Conservation (phyloP, 2,888 invertebrate genomes). For the Heliothis peltigera region DNA sequence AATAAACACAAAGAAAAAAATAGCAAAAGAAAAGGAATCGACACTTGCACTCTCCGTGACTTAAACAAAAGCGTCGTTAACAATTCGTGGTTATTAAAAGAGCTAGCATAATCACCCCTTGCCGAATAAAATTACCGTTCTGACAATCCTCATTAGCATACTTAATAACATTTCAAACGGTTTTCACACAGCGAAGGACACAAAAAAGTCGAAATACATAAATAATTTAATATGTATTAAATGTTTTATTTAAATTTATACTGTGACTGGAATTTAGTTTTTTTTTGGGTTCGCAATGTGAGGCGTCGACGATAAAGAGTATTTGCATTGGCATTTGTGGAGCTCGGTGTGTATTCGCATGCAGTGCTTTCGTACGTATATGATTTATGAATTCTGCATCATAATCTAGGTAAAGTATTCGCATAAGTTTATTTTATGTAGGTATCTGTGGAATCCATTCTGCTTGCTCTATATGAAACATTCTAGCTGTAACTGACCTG, state of each 20-base stretch:
- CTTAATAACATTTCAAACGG: constrained; percentile 61
- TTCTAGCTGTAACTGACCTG: background rate
- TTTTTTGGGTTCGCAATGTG: constrained; percentile 19
- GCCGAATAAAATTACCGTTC: constrained; percentile 72
- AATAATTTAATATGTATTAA: constrained; percentile 55
- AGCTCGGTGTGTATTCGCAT: constrained; percentile 21
- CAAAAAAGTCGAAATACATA: constrained; percentile 39
- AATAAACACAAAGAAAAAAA: constrained; percentile 27
- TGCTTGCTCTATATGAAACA: constrained; percentile 11
- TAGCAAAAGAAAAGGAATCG: constrained; percentile 50
- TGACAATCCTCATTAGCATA: constrained; percentile 68
- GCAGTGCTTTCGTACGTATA: constrained; percentile 27
- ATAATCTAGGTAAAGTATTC: constrained; percentile 39
- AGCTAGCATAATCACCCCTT: constrained; percentile 62
- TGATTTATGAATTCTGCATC: constrained; percentile 45
- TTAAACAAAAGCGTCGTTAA: constrained; percentile 58
- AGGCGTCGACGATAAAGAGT: constrained; percentile 20
- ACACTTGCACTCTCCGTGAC: constrained; percentile 49
- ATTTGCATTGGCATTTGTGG: constrained; percentile 43
- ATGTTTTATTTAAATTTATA: constrained; percentile 37
- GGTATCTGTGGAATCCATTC: constrained; percentile 17
- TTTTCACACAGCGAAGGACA: constrained; percentile 52
- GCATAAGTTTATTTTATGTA: constrained; percentile 31
- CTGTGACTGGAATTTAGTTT: background rate
- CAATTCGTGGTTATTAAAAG: constrained; percentile 62